phyloP scores from a whole-genome alignment of 2,888 invertebrate species.

The Suillia variegata region DNA sequence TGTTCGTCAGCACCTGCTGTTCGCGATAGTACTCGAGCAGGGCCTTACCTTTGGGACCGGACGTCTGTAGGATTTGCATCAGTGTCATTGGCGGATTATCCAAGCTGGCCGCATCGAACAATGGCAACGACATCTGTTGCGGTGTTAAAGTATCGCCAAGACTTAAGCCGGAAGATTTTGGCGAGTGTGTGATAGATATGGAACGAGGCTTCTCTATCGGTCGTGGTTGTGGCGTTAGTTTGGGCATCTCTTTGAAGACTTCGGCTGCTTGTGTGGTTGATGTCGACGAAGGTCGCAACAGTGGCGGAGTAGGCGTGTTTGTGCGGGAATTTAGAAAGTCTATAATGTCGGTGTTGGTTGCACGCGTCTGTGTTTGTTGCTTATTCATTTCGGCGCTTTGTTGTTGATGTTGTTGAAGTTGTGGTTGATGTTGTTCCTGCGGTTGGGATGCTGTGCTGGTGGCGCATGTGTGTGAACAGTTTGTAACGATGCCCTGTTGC shows the following conservation, averaged over 20 bases:
- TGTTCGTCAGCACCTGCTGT: conserved; percentile 37
- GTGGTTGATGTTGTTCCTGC: background rate
- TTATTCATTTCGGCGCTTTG: too few species aligned
- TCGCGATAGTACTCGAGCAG: conserved; percentile 40
- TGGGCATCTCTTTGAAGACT: conserved; percentile 8
- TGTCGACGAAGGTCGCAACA: background rate
- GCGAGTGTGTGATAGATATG: background rate
- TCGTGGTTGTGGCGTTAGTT: conserved; percentile 5
- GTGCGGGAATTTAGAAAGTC: background rate
- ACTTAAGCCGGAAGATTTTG: background rate
- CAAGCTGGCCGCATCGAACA: background rate
- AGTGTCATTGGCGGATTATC: conserved; percentile 34
- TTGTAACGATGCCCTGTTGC: background rate
- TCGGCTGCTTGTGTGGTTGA: background rate
- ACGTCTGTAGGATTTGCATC: conserved; percentile 39
- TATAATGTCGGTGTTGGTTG: background rate
- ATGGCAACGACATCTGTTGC: background rate
- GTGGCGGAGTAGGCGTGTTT: background rate
- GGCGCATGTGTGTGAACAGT: background rate
- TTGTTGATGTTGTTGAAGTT: too few species aligned
- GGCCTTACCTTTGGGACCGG: conserved; percentile 36
- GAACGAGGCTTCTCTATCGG: background rate
- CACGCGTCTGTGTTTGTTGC: background rate
- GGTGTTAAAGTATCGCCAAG: too few species aligned
- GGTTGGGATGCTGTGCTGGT: background rate